Conservation (phyloP, 2,888 invertebrate genomes). For the Tetropium fuscum region DNA sequence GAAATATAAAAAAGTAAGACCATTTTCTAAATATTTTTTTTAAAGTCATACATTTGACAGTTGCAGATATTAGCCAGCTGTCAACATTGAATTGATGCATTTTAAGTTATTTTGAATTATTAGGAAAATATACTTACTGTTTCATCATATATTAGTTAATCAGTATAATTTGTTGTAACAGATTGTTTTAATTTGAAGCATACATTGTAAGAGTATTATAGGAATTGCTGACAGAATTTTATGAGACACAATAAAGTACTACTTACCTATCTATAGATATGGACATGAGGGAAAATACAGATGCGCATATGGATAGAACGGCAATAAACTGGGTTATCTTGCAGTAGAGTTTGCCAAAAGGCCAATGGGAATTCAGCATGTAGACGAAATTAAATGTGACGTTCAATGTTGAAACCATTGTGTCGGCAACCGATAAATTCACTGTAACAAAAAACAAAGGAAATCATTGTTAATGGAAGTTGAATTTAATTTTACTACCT, state of each 20-base stretch:
- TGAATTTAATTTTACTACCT: constrained; percentile 6
- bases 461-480: neutral
- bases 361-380: constrained; percentile 96
- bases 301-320: constrained; percentile 91
- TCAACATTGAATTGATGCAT: too few relatives aligned
- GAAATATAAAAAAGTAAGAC: too few relatives aligned
- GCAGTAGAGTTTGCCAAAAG: constrained; percentile 94
- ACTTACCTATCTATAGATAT: constrained; percentile 97
- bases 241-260: neutral
- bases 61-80: too few relatives aligned
- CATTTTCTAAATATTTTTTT: too few relatives aligned
- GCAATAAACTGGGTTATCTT: constrained; percentile 96
- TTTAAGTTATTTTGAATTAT: too few relatives aligned
- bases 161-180: too few relatives aligned
- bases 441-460: constrained; percentile 70
- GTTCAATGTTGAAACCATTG: constrained; percentile 95
- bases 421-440: constrained; percentile 95
- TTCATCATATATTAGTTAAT: too few relatives aligned
- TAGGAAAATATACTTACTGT: too few relatives aligned
- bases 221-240: too few relatives aligned
- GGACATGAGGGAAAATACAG: constrained; percentile 97
- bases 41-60: too few relatives aligned
- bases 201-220: too few relatives aligned
- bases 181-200: too few relatives aligned
- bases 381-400: constrained; percentile 97